Evolutionary conservation across 2,797 vertebrate species (phyloP).

Genomic region (Sorex maritimensis): DNA sequence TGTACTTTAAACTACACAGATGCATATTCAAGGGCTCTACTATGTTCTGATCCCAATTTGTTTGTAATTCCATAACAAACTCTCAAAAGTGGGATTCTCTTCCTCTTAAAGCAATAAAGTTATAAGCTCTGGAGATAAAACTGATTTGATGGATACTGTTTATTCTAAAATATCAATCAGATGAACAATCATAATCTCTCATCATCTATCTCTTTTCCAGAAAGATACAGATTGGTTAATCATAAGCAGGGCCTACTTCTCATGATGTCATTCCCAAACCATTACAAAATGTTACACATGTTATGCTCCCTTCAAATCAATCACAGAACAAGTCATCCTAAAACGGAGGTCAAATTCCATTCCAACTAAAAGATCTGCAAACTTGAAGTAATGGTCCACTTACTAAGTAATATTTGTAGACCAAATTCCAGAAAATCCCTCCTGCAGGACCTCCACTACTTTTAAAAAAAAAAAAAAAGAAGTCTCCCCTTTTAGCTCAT

Average conservation of each 20-base stretch:
- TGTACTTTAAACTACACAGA: conserved; percentile 50
- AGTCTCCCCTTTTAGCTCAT: conserved; percentile 76
- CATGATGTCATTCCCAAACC: conserved; percentile 80
- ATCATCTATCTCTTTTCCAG: conserved; percentile 59
- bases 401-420: conserved; percentile 75
- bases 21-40: conserved; percentile 50
- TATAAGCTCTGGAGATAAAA: conserved; percentile 41
- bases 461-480: conserved; percentile 47
- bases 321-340: conserved; percentile 78
- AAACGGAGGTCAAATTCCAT: conserved; percentile 83
- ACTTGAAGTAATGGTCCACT: conserved; percentile 72
- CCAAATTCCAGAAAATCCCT: conserved; percentile 79
- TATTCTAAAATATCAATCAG: conserved; percentile 70
- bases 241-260: conserved; percentile 63
- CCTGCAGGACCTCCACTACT: conserved; percentile 36
- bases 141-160: conserved; percentile 29
- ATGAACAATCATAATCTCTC: conserved; percentile 32
- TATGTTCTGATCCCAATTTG: conserved; percentile 60
- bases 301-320: conserved; percentile 78
- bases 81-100: conserved; percentile 54
- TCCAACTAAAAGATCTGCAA: conserved; percentile 69
- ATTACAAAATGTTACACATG: conserved; percentile 79
- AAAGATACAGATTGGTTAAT: conserved; percentile 69
- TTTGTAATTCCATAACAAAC: conserved; percentile 63
- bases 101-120: conserved; percentile 73